Base-by-base conservation (phyloP, 2,113 vertebrate species). In the Sterrhoptilus dennistouni region DNA sequence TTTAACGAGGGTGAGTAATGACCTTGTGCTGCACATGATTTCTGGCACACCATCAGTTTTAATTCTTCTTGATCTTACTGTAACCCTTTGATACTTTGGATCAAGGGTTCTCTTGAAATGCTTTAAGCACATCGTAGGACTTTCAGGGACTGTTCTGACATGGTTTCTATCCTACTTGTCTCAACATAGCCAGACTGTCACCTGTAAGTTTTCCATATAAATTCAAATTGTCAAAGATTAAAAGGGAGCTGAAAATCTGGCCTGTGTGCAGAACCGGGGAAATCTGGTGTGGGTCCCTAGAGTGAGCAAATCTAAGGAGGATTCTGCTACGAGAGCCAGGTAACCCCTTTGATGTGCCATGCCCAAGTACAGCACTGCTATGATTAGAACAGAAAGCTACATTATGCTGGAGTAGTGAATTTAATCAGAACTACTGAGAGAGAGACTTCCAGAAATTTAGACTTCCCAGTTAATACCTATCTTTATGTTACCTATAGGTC, bases 51-150 rank as follows among this genome's bases (percentile, higher is more conserved):
- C 98, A 97, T 98, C 98, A 97, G 94, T 97, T 98, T 98, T 98
- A 98, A 98, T 98, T 98, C 98, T 98, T 98, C 98, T 98, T 98
- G 97, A 98, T 98, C 97, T 98, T 97, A 92, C 97, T 97, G 96
- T 97, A 97, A 98, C 97, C 97, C 98, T 98, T 98, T 98, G 98
- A 98, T 98, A 98, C 96, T 96, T 97, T 50, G 97, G 98, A 98
- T 98, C 97, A 98, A 98, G 97, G 96, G 96, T 98, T 98, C 97
- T 96, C 97, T 97, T 96, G 93, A 97, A 97, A 93, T 50, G 97
- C 97, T 98, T 97, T 92, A 97, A 98, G 98, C 97, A 89, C 90
- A 93, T 95, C 22, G 94, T 93, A 97, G 96, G 96, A 98, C 98
- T 98, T 98, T 80, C 96, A 98, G 97, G 90, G 90, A 97, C 97